Conservation (phyloP, 2,113 vertebrate species). For the Cebus imitator region DNA sequence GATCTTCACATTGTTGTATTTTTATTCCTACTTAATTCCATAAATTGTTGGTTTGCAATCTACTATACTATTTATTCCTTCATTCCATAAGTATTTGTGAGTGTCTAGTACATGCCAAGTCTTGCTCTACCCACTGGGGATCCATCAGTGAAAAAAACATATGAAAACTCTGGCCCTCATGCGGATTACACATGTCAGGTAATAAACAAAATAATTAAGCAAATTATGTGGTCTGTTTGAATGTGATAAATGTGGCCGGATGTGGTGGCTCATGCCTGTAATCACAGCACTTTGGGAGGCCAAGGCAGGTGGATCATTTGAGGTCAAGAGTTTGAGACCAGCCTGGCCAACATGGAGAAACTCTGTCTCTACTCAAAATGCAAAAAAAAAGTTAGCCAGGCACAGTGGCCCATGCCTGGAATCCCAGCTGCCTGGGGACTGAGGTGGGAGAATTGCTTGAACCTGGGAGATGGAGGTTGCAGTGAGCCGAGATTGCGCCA, state of each 20-base stretch:
- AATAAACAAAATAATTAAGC: slow-evolving; percentile 29
- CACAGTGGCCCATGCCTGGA: too few relatives aligned
- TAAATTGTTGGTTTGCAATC: slow-evolving; percentile 31
- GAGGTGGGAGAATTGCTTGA: too few relatives aligned
- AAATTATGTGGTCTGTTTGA: neutral
- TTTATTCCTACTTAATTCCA: slow-evolving; percentile 33
- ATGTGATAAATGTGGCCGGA: neutral
- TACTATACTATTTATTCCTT: slow-evolving; percentile 5
- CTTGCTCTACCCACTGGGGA: neutral
- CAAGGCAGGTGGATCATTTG: too few relatives aligned
- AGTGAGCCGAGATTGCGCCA: too few relatives aligned
- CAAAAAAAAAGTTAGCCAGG: too few relatives aligned
- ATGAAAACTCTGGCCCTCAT: neutral
- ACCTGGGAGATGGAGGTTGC: too few relatives aligned
- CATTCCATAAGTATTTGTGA: neutral
- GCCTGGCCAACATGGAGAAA: too few relatives aligned
- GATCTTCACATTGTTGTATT: neutral
- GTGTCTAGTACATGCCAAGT: neutral
- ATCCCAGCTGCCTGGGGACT: too few relatives aligned
- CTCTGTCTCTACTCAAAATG: too few relatives aligned
- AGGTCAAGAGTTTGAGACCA: too few relatives aligned
- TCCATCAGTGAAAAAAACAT: slow-evolving; percentile 26
- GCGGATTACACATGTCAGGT: neutral
- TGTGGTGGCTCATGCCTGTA: too few relatives aligned
- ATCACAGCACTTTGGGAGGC: too few relatives aligned